These are phyloP conservation scores for Dione vanillae DNA, from an alignment of 2,888 invertebrate genomes.

Conservation along the genomic window DNA sequence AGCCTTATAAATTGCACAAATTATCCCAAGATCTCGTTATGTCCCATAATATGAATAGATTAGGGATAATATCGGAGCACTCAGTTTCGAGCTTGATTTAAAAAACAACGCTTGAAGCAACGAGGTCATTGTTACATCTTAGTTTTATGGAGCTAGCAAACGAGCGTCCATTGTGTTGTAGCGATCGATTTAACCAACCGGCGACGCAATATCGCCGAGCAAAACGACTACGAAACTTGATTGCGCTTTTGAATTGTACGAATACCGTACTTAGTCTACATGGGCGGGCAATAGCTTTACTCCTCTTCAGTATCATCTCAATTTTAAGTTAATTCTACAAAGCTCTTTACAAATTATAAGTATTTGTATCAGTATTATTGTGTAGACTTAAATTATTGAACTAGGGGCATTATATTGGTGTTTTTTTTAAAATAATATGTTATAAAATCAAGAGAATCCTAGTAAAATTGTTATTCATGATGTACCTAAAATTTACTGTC, in stretches of 20 bases:
- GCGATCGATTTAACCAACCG: conserved; percentile 69
- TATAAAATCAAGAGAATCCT: too few species aligned
- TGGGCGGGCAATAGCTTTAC: conserved; percentile 50
- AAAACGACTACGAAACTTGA: conserved; percentile 66
- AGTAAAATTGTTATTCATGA: too few species aligned
- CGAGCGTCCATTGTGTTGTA: conserved; percentile 69
- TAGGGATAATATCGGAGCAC: conserved; percentile 57
- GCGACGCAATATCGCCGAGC: conserved; percentile 67
- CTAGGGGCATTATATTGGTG: too few species aligned
- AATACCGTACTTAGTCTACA: conserved; percentile 53
- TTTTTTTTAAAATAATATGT: too few species aligned
- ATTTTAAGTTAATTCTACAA: conserved; percentile 32
- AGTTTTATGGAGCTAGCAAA: conserved; percentile 72
- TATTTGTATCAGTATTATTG: neutral
- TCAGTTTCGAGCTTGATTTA: conserved; percentile 52
- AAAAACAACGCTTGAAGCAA: conserved; percentile 37
- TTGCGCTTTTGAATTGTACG: conserved; percentile 59
- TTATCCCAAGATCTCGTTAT: conserved; percentile 36
- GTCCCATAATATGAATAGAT: conserved; percentile 51
- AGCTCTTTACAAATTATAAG: neutral
- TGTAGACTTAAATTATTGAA: neutral
- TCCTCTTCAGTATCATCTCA: conserved; percentile 47
- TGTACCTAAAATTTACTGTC: too few species aligned
- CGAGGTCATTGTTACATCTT: conserved; percentile 66
- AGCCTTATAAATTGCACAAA: conserved; percentile 30